These are phyloP conservation scores for Pangasius djambal DNA, from an alignment of 2,797 vertebrate genomes.

Conservation along the genomic window DNA sequence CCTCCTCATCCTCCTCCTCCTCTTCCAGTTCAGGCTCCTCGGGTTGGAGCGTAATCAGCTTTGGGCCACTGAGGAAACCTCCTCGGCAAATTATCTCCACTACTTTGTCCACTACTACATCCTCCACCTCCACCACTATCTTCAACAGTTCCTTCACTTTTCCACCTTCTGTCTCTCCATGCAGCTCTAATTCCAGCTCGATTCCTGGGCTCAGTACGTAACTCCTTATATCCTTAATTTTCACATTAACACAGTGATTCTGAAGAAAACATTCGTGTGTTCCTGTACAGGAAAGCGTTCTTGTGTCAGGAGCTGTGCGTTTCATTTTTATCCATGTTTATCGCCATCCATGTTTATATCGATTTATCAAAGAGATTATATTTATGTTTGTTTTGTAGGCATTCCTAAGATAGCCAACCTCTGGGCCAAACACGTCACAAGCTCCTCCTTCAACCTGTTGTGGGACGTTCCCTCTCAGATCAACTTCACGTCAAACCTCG, in stretches of 20 bases:
- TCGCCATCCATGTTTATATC: background rate
- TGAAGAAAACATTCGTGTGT: background rate
- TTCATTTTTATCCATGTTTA: background rate
- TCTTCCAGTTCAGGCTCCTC: background rate
- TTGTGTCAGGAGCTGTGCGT: background rate
- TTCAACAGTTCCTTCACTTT: slow-evolving; percentile 10
- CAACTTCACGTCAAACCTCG: background rate
- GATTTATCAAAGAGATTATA: background rate
- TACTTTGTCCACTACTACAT: background rate
- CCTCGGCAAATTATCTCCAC: background rate
- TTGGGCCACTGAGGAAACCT: slow-evolving; percentile 20
- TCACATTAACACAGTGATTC: background rate
- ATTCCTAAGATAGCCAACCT: slow-evolving; percentile 18
- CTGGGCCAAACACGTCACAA: background rate
- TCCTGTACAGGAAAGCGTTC: background rate
- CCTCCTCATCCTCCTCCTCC: background rate
- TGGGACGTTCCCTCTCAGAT: slow-evolving; percentile 7
- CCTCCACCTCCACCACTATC: background rate
- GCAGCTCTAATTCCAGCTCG: background rate
- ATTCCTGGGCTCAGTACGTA: slow-evolving; percentile 17
- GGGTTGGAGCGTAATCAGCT: slow-evolving; percentile 4
- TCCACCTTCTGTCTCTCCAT: background rate
- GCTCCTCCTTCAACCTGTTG: background rate
- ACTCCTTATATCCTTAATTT: background rate
- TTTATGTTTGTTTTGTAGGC: background rate